Evolutionary conservation across 2,888 invertebrate species (phyloP), one percentile per base, ranked within the genome.

Genomic region (Heliothis peltigera): DNA sequence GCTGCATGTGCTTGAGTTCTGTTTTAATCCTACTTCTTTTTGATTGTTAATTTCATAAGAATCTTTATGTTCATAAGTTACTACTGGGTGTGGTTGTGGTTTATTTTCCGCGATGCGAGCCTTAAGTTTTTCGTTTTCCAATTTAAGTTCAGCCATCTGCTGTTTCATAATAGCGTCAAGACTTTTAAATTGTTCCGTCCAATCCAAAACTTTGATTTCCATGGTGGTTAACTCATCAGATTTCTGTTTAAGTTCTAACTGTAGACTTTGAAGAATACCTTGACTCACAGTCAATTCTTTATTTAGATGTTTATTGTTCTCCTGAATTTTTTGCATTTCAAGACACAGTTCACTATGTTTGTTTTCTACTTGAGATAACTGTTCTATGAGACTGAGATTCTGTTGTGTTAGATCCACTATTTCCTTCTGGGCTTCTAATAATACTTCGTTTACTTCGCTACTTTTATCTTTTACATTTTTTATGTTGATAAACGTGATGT

Each of bases 91-190:
- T 2, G 28, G n/a, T 55, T 70, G 49, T 49, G 64, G 64, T 28
- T 74, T 61, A 12, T 42, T 62, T 56, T 74, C 54, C 5, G 63
- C 43, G 57, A 64, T 73, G 54, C 60, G 73, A 57, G 69, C 63
- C 72, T 87, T 87, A 1, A 93, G 84, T 69, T 79, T 83, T 42
- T 83, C 62, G 72, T 91, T 91, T 74, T 92, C 90, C 15, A 69
- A 25, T 62, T 86, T 78, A 28, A 93, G 75, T 55, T 86, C 81
- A 54, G 81, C 62, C 48, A 89, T 83, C 77, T 90, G 83, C 64
- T 87, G 70, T 74, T 88, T 87, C 86, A 88, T 87, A 17, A 79
- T 21, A 25, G 35, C 32, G 71, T 91, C 87, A 35, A 89, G 70
- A 54, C 71, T 76, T 10, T 57, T 62, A 70, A 90, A 91, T 59